Conservation (phyloP, 2,113 vertebrate genomes). For the Syrrhaptes paradoxus region DNA sequence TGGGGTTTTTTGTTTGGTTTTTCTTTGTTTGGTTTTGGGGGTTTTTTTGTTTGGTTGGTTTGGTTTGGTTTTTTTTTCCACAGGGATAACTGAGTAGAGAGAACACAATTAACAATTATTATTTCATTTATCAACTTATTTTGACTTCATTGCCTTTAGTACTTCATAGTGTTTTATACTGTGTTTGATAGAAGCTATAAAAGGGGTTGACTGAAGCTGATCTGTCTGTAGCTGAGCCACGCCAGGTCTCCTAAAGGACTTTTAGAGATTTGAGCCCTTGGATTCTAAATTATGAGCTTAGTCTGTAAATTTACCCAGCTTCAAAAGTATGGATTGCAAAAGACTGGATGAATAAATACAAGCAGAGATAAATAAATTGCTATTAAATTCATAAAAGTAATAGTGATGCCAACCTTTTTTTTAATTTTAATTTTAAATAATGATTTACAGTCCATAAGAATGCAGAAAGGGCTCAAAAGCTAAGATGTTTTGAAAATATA, state of each 20-base stretch:
- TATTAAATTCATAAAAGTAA: not conserved
- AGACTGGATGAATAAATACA: fast-evolving
- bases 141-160: not conserved
- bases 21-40: not conserved
- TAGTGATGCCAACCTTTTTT: fast-evolving
- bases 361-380: not conserved
- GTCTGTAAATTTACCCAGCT: not conserved
- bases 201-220: not conserved
- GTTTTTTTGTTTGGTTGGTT: too few relatives aligned
- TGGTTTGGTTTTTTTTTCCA: not conserved
- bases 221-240: not conserved
- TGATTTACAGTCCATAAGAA: not conserved
- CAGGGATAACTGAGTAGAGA: not conserved
- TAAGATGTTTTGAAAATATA: not conserved
- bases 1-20: fast-evolving
- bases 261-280: not conserved
- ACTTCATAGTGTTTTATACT: not conserved
- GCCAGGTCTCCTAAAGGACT: not conserved
- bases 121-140: not conserved
- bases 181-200: not conserved
- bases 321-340: not conserved
- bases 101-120: not conserved
- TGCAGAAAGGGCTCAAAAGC: not conserved
- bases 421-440: not conserved
- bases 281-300: not conserved